Evolutionary conservation across 2,888 invertebrate species (phyloP).

Genomic region (Axea sp.): DNA sequence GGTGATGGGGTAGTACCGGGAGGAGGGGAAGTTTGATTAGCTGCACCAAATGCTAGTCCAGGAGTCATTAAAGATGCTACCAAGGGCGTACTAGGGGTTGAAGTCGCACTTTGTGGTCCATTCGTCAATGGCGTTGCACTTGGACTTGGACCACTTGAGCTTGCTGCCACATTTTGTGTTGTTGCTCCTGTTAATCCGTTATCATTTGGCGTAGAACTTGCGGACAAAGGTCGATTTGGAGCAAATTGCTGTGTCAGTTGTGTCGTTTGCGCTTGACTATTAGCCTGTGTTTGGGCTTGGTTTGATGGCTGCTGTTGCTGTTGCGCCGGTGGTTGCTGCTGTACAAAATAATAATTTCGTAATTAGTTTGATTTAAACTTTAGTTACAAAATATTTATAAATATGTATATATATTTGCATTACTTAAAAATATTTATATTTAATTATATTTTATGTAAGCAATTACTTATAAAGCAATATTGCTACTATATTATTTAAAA

Average conservation of each 20-base stretch:
- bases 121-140: slow-evolving; percentile 75
- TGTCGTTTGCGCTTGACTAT: slow-evolving; percentile 32
- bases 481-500: too few relatives aligned
- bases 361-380: too few relatives aligned
- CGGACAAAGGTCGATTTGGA: slow-evolving; percentile 77
- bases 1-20: too few relatives aligned
- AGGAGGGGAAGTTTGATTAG: slow-evolving; percentile 80
- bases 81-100: slow-evolving; percentile 76
- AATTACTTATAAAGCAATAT: too few relatives aligned
- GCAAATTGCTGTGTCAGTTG: slow-evolving; percentile 77
- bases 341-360: too few relatives aligned
- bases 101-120: slow-evolving; percentile 78
- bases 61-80: slow-evolving; percentile 82
- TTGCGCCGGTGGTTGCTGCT: slow-evolving; percentile 77
- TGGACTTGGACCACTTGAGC: slow-evolving; percentile 76
- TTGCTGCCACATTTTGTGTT: slow-evolving; percentile 78
- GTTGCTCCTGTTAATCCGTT: slow-evolving; percentile 76
- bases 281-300: slow-evolving; percentile 51
- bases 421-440: too few relatives aligned
- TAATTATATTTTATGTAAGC: too few relatives aligned
- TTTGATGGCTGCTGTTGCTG: slow-evolving; percentile 71
- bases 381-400: too few relatives aligned
- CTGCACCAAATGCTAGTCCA: slow-evolving; percentile 83
- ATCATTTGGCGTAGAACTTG: slow-evolving; percentile 74
- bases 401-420: too few relatives aligned